A percentile compares a stretch with the other conserved stretches of the same genome.
These are phyloP conservation scores for Axea sp. DNA, from an alignment of 2,888 invertebrate genomes.

Conservation along the genomic window DNA sequence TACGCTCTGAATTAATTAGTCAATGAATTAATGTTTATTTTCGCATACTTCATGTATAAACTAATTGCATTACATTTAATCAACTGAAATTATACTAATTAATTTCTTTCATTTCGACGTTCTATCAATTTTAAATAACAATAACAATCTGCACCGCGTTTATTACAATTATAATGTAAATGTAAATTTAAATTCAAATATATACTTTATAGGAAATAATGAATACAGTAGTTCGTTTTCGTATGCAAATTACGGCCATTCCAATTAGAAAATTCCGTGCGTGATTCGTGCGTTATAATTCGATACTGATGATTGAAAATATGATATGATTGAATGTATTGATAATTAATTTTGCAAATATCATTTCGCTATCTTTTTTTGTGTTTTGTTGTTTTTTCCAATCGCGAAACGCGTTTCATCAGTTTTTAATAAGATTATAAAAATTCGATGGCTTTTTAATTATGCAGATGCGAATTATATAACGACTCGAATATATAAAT, in stretches of 20 bases:
- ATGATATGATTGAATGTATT: too few species aligned
- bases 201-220: constrained; percentile 46
- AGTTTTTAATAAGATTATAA: too few species aligned
- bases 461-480: too few species aligned
- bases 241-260: constrained; percentile 34
- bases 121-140: constrained; percentile 59
- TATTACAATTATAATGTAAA: constrained; percentile 54
- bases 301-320: too few species aligned
- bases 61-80: constrained; percentile 58
- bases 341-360: constrained; percentile 13
- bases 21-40: constrained; percentile 56
- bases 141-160: constrained; percentile 42
- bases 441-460: too few species aligned
- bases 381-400: too few species aligned
- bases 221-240: constrained; percentile 44
- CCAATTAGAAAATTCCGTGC: constrained; percentile 49
- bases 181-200: constrained; percentile 56
- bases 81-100: constrained; percentile 60
- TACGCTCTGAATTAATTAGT: constrained; percentile 53
- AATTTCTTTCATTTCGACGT: constrained; percentile 51
- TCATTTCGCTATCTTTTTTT: neutral
- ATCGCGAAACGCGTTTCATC: too few species aligned
- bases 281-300: constrained; percentile 27
- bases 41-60: constrained; percentile 48
- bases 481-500: too few species aligned